Evolutionary conservation across 2,888 invertebrate genomes (phyloP).

Genomic region (Drosophila prolongata): DNA sequence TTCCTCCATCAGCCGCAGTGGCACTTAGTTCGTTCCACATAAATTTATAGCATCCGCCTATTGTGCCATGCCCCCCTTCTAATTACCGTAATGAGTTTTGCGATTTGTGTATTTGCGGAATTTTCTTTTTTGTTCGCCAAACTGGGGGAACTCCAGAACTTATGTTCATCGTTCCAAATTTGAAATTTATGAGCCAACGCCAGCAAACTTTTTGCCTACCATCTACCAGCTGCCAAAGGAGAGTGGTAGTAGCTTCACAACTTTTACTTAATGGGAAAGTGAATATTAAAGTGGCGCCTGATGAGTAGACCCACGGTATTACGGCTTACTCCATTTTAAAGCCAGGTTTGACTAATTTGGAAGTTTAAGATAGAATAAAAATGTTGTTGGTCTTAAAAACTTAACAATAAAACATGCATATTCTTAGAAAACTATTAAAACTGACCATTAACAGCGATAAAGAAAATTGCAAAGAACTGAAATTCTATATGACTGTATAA

Average conservation of each 20-base stretch:
- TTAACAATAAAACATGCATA: too few relatives aligned
- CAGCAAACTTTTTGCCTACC: constrained; percentile 56
- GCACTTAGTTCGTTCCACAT: constrained; percentile 47
- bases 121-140: constrained; percentile 42
- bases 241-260: constrained; percentile 13
- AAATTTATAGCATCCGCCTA: constrained; percentile 38
- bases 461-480: too few relatives aligned
- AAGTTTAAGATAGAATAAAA: too few relatives aligned
- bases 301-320: constrained; percentile 8
- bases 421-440: too few relatives aligned
- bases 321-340: not conserved
- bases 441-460: too few relatives aligned
- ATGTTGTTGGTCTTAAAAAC: too few relatives aligned
- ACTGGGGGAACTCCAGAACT: constrained; percentile 51
- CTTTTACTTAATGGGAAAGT: constrained; percentile 53
- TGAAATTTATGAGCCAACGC: constrained; percentile 67
- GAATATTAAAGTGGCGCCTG: constrained; percentile 45
- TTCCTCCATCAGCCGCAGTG: constrained; percentile 40
- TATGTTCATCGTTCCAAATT: constrained; percentile 67
- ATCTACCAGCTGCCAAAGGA: constrained; percentile 42
- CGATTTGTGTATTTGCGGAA: constrained; percentile 57
- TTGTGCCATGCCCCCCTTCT: constrained; percentile 35
- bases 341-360: not conserved
- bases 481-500: too few relatives aligned
- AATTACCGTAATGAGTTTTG: constrained; percentile 75